phyloP scores from a whole-genome alignment of 2,797 vertebrate genomes.

The Macroramphosus scolopax region DNA sequence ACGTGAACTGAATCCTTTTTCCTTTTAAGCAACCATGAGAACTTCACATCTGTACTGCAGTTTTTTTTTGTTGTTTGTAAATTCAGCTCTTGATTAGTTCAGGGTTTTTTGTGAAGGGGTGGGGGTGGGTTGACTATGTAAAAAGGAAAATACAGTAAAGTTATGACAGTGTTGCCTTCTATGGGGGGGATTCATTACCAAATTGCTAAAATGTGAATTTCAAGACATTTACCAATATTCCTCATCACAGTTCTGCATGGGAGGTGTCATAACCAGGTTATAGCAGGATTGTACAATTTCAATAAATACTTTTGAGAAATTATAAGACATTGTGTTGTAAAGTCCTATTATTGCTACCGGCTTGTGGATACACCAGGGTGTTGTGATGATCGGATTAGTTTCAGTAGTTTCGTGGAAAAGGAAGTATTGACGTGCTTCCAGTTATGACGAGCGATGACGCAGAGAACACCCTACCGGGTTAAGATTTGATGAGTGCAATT shows the following conservation, averaged over 20 bases:
- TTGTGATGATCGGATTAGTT: too few species aligned
- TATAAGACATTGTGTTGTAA: conserved; percentile 47
- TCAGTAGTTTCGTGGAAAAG: too few species aligned
- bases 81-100: conserved; percentile 24
- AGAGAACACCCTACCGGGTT: not conserved
- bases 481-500: not conserved
- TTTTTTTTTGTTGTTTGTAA: conserved; percentile 41
- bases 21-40: conserved; percentile 46
- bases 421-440: too few species aligned
- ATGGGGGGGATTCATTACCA: too few species aligned
- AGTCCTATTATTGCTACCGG: conserved; percentile 40
- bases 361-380: conserved; percentile 9
- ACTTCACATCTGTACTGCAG: conserved; percentile 39
- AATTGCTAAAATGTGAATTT: conserved; percentile 75
- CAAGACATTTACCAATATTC: conserved; percentile 70
- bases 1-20: conserved; percentile 37
- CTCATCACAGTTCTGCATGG: conserved; percentile 76
- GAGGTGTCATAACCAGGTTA: conserved; percentile 75
- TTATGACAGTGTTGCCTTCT: too few species aligned
- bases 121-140: not conserved
- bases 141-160: too few species aligned
- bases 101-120: conserved; percentile 34
- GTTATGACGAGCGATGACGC: too few species aligned
- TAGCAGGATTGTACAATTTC: conserved; percentile 83
- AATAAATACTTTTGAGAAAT: conserved; percentile 85